Percentiles rank a stretch among this genome's conserved stretches.
These are phyloP conservation scores for Enteromius thamalakanensis DNA, from an alignment of 2,797 vertebrate genomes.

Conservation along the genomic window DNA sequence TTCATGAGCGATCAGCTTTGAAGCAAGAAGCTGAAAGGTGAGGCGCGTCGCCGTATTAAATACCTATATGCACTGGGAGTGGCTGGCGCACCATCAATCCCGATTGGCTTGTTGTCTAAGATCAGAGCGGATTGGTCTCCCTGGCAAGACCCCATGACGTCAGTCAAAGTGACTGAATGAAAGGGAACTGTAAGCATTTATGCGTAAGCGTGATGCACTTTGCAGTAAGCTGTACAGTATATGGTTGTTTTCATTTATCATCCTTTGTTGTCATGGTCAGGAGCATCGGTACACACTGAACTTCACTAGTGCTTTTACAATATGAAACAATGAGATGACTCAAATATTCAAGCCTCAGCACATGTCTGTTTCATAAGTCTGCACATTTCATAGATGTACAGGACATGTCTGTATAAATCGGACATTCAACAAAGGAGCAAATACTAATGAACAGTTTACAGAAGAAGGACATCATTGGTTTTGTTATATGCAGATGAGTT, in stretches of 20 bases:
- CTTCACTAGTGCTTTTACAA: not conserved
- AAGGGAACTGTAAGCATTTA: not conserved
- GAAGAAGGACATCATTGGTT: not conserved
- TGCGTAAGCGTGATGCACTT: not conserved
- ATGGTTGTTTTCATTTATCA: not conserved
- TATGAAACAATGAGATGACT: not conserved
- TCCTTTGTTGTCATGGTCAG: not conserved
- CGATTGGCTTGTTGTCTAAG: no score
- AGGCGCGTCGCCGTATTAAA: no score
- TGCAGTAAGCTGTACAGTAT: not conserved
- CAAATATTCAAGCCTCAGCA: not conserved
- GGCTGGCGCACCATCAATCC: no score
- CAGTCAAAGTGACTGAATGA: no score
- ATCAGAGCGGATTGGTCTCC: no score
- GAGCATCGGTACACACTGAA: not conserved
- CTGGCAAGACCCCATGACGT: no score
- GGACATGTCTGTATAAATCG: not conserved
- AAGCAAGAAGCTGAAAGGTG: no score
- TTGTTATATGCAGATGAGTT: slow-evolving; percentile 21
- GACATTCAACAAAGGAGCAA: not conserved
- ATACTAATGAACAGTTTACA: not conserved
- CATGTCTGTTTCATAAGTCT: not conserved
- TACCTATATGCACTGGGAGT: no score
- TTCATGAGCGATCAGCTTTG: no score
- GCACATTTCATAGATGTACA: slow-evolving; percentile 3